Conservation (phyloP, 1,140 invertebrate genomes). For the Musca domestica region DNA sequence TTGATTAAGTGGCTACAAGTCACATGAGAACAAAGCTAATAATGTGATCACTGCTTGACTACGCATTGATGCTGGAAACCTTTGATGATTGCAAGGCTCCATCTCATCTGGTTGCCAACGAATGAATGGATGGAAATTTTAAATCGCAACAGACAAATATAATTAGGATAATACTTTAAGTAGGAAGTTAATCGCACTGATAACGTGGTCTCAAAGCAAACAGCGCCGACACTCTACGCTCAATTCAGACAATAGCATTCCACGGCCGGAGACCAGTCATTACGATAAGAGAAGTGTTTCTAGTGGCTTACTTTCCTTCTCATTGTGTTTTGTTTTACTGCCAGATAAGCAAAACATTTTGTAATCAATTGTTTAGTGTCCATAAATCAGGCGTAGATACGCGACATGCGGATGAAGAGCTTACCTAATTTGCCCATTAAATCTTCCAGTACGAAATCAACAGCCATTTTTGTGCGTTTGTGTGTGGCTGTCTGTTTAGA, state of each 20-base stretch:
- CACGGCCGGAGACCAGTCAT: not conserved
- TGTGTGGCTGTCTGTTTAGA: not conserved
- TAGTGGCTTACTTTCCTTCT: not conserved
- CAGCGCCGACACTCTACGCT: no score
- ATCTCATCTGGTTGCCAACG: no score
- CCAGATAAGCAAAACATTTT: not conserved
- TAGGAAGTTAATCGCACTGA: no score
- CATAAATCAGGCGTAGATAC: not conserved
- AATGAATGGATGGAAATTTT: no score
- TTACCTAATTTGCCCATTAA: slow-evolving; percentile 67
- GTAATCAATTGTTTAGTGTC: not conserved
- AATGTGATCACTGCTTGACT: no score
- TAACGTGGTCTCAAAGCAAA: no score
- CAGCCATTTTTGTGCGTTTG: slow-evolving; percentile 55
- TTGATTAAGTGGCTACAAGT: no score
- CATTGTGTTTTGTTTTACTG: not conserved
- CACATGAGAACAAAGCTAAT: no score
- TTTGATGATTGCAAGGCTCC: no score
- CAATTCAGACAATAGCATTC: not conserved
- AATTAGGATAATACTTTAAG: no score
- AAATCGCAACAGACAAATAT: no score
- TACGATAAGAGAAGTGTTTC: not conserved
- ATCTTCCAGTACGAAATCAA: slow-evolving; percentile 65
- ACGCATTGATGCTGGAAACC: no score
- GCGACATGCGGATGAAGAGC: slow-evolving; percentile 31